phyloP scores from a whole-genome alignment of 2,113 vertebrate genomes.

The Microcebus ravelobensis region DNA sequence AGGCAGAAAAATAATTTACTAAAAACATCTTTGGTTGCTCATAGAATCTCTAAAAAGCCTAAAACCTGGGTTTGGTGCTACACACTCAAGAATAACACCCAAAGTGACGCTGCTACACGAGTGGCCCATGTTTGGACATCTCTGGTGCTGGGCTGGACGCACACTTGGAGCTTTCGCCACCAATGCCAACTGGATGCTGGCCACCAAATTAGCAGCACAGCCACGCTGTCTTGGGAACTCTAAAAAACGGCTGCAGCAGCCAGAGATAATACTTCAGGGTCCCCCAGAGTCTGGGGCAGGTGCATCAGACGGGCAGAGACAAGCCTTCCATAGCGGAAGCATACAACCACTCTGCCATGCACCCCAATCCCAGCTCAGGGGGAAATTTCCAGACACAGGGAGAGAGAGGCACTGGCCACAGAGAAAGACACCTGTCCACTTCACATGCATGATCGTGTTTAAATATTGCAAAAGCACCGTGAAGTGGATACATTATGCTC shows the following conservation, averaged over 20 bases:
- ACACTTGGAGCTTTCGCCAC: not conserved
- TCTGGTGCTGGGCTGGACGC: not conserved
- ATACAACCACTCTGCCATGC: not conserved
- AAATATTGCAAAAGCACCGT: not conserved
- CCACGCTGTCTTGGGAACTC: not conserved
- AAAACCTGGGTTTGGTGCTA: not conserved
- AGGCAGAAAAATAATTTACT: not conserved
- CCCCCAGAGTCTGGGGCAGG: not conserved
- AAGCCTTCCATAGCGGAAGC: not conserved
- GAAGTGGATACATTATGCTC: not conserved
- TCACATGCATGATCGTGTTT: accelerated
- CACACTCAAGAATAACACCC: not conserved
- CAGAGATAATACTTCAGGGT: too few relatives aligned
- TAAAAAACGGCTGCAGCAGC: not conserved
- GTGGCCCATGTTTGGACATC: not conserved
- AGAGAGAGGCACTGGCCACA: not conserved
- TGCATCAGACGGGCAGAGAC: not conserved
- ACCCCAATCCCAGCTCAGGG: not conserved
- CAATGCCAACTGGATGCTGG: not conserved
- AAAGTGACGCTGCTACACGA: not conserved
- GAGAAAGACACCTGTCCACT: not conserved
- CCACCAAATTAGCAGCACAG: not conserved
- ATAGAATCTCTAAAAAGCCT: not conserved
- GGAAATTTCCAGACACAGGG: not conserved
- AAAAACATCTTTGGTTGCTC: not conserved